Evolutionary conservation across 2,113 vertebrate species (phyloP), one percentile per base, ranked within the genome.

Genomic region (Speoplatyrhinus poulsoni): DNA sequence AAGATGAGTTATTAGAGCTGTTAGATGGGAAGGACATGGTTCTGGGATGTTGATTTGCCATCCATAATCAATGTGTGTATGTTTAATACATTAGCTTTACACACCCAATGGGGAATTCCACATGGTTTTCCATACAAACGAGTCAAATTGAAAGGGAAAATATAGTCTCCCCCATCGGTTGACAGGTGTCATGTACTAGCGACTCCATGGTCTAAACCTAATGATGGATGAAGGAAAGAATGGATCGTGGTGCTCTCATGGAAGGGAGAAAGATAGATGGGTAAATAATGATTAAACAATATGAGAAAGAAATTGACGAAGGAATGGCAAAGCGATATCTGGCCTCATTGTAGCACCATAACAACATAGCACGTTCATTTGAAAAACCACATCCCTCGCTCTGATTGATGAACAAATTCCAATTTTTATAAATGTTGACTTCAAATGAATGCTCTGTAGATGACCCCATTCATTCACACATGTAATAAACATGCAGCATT

Each of bases 11-110:
- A 77, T 73, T 80, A 77, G n/a, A 6, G 55, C 33, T 62, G 63
- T 56, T 50, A 67, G 77, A 80, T 66, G 67, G 74, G 64, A 12
- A 75, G 60, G 59, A 47, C 17, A 59, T n/a, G 36, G 57, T 46
- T 65, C 46, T 6, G 17, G 65, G 60, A 49, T 53, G 52, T 9
- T 9, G 3, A 10, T 16, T 33, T 19, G 47, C 11, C 76, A 78
- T 72, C 69, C 76, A 60, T 69, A 82, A 78, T 84, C 70, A 76
- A 53, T 71, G 53, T 41, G 10, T 46, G 26, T 59, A 72, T 74
- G 69, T 69, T 77, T 73, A 73, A 76, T 72, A 50, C 71, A 71
- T 75, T 60, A 75, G 65, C 68, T 50, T 12, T 0, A 0, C 26
- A 15, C 19, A 17, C 33, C 61, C 48, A 41, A 52, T 63, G 56